Evolutionary conservation across 2,888 invertebrate species (phyloP).

Genomic region (Liodrosophila aerea): DNA sequence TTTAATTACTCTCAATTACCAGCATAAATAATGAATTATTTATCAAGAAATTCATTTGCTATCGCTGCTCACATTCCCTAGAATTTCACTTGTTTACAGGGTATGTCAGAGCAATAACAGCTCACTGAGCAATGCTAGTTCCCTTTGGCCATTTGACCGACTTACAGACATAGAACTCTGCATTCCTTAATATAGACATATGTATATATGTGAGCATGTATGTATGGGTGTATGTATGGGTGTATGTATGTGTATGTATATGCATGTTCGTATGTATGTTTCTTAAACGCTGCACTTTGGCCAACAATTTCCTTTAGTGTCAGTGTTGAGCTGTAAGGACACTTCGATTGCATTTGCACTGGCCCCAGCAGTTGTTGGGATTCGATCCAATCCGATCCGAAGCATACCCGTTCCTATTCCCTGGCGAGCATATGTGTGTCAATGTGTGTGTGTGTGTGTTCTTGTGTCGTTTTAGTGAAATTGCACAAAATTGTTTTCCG

Average conservation of each 20-base stretch:
- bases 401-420: not conserved
- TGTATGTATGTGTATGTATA: constrained; percentile 4
- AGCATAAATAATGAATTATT: too few relatives aligned
- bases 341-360: constrained; percentile 54
- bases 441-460: constrained; percentile 37
- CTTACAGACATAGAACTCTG: constrained; percentile 44
- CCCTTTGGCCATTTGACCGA: too few relatives aligned
- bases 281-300: constrained; percentile 72
- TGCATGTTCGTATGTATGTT: constrained; percentile 11
- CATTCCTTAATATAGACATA: constrained; percentile 4
- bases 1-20: too few relatives aligned
- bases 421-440: constrained; percentile 51
- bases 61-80: not conserved
- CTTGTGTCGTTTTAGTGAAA: constrained; percentile 67
- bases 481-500: constrained; percentile 77
- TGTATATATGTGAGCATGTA: not conserved
- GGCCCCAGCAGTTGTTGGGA: not conserved
- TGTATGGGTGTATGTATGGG: constrained; percentile 3
- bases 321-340: constrained; percentile 42
- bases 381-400: not conserved
- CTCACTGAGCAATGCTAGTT: constrained; percentile 32
- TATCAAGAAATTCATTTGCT: too few relatives aligned
- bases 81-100: not conserved
- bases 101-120: constrained; percentile 16
- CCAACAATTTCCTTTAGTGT: constrained; percentile 65